Conservation (phyloP, 2,113 vertebrate genomes). For the Merops nubicus region DNA sequence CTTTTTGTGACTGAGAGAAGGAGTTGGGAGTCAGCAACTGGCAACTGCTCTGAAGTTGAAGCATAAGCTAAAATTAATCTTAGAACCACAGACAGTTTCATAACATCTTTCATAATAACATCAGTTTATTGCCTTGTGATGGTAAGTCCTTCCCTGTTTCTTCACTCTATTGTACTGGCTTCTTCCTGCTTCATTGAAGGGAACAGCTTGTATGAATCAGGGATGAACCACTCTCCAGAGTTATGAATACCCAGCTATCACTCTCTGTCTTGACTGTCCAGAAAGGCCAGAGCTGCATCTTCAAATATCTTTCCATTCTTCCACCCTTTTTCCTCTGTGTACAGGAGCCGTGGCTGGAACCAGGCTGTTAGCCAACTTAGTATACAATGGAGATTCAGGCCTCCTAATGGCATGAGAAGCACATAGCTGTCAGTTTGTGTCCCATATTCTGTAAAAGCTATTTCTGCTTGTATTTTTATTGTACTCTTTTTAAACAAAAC, state of each 20-base stretch:
- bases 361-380: neutral
- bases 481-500: neutral
- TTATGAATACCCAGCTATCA: constrained; percentile 2
- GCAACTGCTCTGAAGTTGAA: neutral
- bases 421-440: neutral
- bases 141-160: constrained; percentile 8
- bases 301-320: neutral
- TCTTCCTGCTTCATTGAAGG: constrained; percentile 53
- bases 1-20: neutral
- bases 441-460: neutral
- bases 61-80: constrained; percentile 46
- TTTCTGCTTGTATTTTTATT: neutral
- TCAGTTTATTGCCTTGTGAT: constrained; percentile 44
- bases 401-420: neutral
- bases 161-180: constrained; percentile 48
- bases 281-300: neutral
- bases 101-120: constrained; percentile 55
- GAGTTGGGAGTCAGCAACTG: neutral
- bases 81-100: constrained; percentile 59
- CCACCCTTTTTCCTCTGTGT: neutral
- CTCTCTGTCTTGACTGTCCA: neutral
- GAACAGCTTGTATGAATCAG: constrained; percentile 65
- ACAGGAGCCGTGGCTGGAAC: neutral
- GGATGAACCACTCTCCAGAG: neutral
- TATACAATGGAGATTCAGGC: neutral